Evolutionary conservation across 2,113 vertebrate genomes (phyloP).

Genomic region (Serinus canaria): DNA sequence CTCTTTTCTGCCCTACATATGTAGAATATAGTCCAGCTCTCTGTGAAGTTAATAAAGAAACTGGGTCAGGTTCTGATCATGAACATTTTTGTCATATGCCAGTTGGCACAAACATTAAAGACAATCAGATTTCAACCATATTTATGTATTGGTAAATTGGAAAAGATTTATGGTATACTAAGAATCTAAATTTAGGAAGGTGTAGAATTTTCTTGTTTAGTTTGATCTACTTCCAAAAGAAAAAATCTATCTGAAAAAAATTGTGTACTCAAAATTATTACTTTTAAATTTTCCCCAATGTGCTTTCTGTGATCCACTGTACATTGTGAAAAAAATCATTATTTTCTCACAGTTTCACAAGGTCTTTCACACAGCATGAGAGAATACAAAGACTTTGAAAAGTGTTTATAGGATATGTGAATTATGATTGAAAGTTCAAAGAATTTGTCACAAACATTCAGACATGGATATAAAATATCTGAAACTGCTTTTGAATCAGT

Average conservation of each 20-base stretch:
- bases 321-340: not conserved
- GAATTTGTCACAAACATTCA: not conserved
- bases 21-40: not conserved
- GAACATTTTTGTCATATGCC: not conserved
- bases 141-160: not conserved
- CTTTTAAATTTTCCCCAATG: not conserved
- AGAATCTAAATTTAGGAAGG: not conserved
- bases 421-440: not conserved
- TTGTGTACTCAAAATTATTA: not conserved
- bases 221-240: not conserved
- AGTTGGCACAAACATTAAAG: not conserved
- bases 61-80: not conserved
- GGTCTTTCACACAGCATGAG: not conserved
- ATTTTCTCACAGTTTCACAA: not conserved
- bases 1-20: not conserved
- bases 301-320: not conserved
- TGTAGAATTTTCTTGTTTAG: not conserved
- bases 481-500: not conserved
- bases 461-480: not conserved
- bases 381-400: not conserved
- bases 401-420: not conserved
- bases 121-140: not conserved
- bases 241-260: not conserved
- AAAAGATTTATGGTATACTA: not conserved
- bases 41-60: not conserved